phyloP scores from a whole-genome alignment of 2,888 invertebrate species.

The Xestobium rufovillosum region DNA sequence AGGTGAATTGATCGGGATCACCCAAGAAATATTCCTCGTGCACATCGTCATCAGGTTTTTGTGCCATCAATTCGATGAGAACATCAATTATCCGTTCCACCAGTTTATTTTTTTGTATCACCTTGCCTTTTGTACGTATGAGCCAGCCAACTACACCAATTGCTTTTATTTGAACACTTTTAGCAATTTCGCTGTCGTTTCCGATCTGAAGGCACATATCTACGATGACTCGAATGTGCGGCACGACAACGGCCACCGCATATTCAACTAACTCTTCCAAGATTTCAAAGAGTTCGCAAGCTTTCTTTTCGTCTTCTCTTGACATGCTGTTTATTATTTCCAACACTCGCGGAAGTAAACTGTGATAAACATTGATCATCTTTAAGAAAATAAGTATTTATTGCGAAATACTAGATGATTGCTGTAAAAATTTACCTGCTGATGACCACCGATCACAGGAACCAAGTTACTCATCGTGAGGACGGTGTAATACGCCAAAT shows the following conservation, averaged over 20 bases:
- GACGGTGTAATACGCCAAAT: constrained; percentile 53
- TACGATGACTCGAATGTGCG: constrained; percentile 56
- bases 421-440: too few species aligned
- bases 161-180: constrained; percentile 59
- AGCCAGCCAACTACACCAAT: constrained; percentile 60
- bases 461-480: constrained; percentile 59
- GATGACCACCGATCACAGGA: constrained; percentile 56
- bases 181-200: constrained; percentile 49
- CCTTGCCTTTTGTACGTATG: constrained; percentile 62
- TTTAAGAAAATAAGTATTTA: constrained; percentile 2
- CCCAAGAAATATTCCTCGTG: constrained; percentile 59
- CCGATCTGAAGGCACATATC: constrained; percentile 60
- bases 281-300: constrained; percentile 55
- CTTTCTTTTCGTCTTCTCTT: constrained; percentile 49
- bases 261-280: constrained; percentile 59
- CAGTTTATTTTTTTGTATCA: constrained; percentile 61
- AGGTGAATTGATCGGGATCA: constrained; percentile 55
- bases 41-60: constrained; percentile 51
- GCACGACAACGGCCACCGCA: constrained; percentile 53
- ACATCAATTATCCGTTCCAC: constrained; percentile 60
- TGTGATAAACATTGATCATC: constrained; percentile 52
- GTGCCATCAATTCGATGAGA: constrained; percentile 62
- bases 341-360: constrained; percentile 56
- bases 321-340: constrained; percentile 54
- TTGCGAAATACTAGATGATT: too few species aligned